These are phyloP conservation scores for Erynnis tages DNA, from an alignment of 2,888 invertebrate genomes.

Conservation along the genomic window DNA sequence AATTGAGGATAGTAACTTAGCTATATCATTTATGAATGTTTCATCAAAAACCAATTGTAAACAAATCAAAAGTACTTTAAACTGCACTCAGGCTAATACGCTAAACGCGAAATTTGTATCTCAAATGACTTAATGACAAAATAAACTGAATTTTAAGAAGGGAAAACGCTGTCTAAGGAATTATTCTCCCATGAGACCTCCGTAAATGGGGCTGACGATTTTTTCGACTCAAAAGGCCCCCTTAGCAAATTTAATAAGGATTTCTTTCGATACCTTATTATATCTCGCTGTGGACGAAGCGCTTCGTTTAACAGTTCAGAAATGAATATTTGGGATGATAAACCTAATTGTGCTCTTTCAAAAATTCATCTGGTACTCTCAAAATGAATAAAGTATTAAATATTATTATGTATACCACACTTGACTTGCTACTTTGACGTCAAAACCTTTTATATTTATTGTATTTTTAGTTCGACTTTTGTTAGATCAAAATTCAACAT, in stretches of 20 bases:
- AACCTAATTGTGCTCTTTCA: neutral
- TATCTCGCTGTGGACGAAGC: slow-evolving; percentile 49
- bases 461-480: no score
- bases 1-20: no score
- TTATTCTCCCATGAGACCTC: slow-evolving; percentile 61
- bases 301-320: slow-evolving; percentile 57
- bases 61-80: slow-evolving; percentile 21
- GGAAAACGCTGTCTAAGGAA: slow-evolving; percentile 49
- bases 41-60: slow-evolving; percentile 4
- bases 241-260: slow-evolving; percentile 69
- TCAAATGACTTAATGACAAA: slow-evolving; percentile 38
- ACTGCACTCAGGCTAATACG: slow-evolving; percentile 13
- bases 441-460: no score
- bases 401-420: no score
- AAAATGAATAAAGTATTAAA: no score
- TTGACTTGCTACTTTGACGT: no score
- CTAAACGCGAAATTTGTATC: slow-evolving; percentile 23
- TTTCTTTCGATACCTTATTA: slow-evolving; percentile 73
- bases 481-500: neutral
- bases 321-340: slow-evolving; percentile 30
- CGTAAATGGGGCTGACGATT: slow-evolving; percentile 46
- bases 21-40: neutral
- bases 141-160: slow-evolving; percentile 54
- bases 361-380: slow-evolving; percentile 6
- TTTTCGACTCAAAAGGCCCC: slow-evolving; percentile 30